Base-by-base conservation (phyloP, 2,888 invertebrate species). In the Amphipyra berbera region DNA sequence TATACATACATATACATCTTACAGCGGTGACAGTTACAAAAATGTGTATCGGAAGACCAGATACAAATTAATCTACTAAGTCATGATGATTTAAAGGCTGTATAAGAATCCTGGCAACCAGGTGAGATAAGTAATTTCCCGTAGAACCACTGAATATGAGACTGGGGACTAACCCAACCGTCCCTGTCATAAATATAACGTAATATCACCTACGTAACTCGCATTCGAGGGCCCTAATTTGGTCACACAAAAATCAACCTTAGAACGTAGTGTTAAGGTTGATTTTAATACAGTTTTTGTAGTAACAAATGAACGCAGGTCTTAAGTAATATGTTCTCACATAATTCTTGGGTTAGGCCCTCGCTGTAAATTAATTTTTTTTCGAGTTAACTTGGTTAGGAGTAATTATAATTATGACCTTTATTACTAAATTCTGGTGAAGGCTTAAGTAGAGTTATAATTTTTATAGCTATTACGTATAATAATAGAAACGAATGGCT, bases 41-140 rank as follows among this genome's bases (percentile, higher is more conserved):
- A 30, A 30, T 30, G 30, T 6, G 48, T 49, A 38, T 9, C 10
- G 6, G 12, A 27, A 33, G 1, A 41, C 27, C 27, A 56, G 46
- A 15, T 6, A 33, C 42, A 44, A 60, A 61, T 69, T 63, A 76
- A 69, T 65, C 61, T 49, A 50, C 54, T 63, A 72, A 76, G 61
- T 76, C 69, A 73, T 64, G 60, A 73, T 76, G 65, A 78, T 76
- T 78, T 78, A 76, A 59, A 59, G 47, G 35, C 50, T 41, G 45
- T 63, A 50, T 61, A 37, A 62, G 65, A 68, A 79, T 73, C 59
- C 68, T 45, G 45, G 47, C 65, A 81, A 77, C 73, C 81, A 83
- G 84, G 86, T 84, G 79, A 80, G 86, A 82, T 86, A 75, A 70
- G 87, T 87, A 86, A 88, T 88, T 88, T 87, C 81, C 78, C 79